Evolutionary conservation across 37 sponge, comb jelly and placozoan genomes (phyloP).

Genomic region (Eunapius fragilis): DNA sequence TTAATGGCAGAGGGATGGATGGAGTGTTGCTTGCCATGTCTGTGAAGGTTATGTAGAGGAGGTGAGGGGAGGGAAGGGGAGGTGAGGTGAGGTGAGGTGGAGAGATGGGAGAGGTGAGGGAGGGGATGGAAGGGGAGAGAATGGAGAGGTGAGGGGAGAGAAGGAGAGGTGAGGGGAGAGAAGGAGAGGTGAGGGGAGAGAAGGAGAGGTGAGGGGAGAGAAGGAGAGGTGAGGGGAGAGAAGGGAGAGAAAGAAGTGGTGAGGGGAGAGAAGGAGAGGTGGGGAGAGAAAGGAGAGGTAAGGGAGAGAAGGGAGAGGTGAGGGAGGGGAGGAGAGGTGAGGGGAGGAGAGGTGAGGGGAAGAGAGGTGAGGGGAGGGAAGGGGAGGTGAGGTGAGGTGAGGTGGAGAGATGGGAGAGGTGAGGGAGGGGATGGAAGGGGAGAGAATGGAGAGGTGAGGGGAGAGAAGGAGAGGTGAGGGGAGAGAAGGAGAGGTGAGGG

Average conservation of each 20-base stretch:
- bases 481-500: background rate
- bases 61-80: background rate
- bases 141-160: too few relatives aligned
- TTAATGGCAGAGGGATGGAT: slow-evolving; percentile 84
- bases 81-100: background rate
- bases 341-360: background rate
- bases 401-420: background rate
- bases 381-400: background rate
- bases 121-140: too few relatives aligned
- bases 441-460: background rate
- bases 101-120: too few relatives aligned
- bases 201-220: background rate
- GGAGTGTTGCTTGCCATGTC: slow-evolving; percentile 88
- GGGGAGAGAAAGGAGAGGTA: background rate
- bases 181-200: background rate
- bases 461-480: background rate
- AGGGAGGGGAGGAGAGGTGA: background rate
- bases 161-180: background rate
- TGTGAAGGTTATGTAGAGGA: background rate
- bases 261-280: background rate
- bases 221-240: background rate
- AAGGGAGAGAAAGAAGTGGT: background rate
- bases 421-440: background rate
- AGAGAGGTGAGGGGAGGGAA: background rate
- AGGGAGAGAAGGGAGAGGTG: background rate